Evolutionary conservation across 2,113 vertebrate species (phyloP), one percentile per base, ranked within the genome.

Genomic region (Mormyrus lacerda): DNA sequence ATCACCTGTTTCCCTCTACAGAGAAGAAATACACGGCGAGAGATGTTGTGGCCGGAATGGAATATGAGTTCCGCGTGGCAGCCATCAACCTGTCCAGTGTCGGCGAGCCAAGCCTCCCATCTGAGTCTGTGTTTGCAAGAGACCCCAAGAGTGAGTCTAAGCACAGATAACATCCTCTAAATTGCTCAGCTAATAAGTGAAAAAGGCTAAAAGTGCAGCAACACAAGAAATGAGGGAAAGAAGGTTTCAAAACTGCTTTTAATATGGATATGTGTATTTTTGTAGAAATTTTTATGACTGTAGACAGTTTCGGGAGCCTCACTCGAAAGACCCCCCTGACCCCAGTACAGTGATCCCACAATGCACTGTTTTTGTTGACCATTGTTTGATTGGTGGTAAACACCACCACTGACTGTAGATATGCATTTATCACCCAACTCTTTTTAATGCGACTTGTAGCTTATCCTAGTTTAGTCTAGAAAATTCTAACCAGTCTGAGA

Each of bases 51-150:
- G 95, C 95, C 48, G 97, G 97, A 35, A 91, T 96, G 24, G 96
- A 96, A 89, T 98, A 98, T 0, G 97, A 98, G 92, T 98, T 98
- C 85, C 95, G 96, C 0, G 96, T 98, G 90, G 95, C 95, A 2
- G 97, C 97, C 0, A 93, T 98, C 90, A 96, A 96, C 89, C 94
- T 96, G 85, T 95, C 97, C 7, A 97, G 97, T 3, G 88, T 89
- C 0, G 97, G 97, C 86, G 96, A 97, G 47, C 92, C 95, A 90
- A 97, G 98, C 42, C 31, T 93, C 0, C 95, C 97, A 0, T 97
- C 96, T 0, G 94, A 97, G 45, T 94, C 96, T 6, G 92, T 94
- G 85, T 95, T 95, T 89, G 96, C 96, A 0, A 91, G 86, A 91
- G 97, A 97, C 90, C 94, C 97, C 90, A 95, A 93, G n/a, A 94